Evolutionary conservation across 2,888 invertebrate genomes (phyloP).

Genomic region (Plebejus argus): DNA sequence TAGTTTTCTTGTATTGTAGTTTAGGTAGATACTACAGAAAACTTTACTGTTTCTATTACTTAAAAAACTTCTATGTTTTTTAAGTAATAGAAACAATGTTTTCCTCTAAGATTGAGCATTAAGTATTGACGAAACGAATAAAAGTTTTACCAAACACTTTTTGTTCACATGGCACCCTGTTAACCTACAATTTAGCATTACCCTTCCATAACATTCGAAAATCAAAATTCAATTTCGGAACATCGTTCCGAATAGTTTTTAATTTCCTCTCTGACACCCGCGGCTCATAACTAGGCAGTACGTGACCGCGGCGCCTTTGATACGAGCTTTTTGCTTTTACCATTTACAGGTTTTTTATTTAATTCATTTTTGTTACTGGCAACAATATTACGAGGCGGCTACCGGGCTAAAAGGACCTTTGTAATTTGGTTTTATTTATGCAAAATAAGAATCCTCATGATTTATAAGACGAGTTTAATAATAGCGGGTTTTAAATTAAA

Average conservation of each 20-base stretch:
- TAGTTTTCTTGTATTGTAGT: background rate
- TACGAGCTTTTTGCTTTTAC: slow-evolving; percentile 66
- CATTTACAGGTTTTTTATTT: slow-evolving; percentile 56
- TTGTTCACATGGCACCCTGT: background rate
- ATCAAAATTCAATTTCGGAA: slow-evolving; percentile 35
- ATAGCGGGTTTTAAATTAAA: slow-evolving; percentile 37
- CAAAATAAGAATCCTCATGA: slow-evolving; percentile 74
- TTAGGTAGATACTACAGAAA: no score
- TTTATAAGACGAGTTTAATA: slow-evolving; percentile 56
- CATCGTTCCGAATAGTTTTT: slow-evolving; percentile 63
- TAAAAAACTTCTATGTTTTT: background rate
- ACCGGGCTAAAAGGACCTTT: slow-evolving; percentile 73
- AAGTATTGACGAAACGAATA: background rate
- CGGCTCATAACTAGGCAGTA: slow-evolving; percentile 74
- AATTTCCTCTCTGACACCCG: slow-evolving; percentile 69
- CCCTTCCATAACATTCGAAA: background rate
- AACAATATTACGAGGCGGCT: slow-evolving; percentile 77
- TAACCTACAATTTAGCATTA: slow-evolving; percentile 9
- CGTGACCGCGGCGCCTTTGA: slow-evolving; percentile 79
- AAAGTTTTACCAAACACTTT: background rate
- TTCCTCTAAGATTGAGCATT: background rate
- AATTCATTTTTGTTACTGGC: slow-evolving; percentile 75
- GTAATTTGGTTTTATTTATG: slow-evolving; percentile 79
- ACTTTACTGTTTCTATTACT: no score
- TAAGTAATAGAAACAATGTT: background rate